phyloP scores from a whole-genome alignment of 2,888 invertebrate species.

The Galeopsomyia nigrocyanea region DNA sequence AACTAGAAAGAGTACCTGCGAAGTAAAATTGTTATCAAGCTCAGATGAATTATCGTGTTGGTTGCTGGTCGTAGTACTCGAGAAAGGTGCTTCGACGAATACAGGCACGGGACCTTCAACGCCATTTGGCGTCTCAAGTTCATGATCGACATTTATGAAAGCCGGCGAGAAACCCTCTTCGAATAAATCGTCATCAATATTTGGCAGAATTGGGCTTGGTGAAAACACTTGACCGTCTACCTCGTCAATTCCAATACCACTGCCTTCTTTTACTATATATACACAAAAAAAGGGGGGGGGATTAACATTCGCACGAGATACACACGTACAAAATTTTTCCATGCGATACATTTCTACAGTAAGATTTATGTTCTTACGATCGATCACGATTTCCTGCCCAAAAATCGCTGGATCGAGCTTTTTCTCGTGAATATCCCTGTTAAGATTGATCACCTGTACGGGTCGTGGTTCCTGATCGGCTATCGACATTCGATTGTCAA shows the following conservation, averaged over 20 bases:
- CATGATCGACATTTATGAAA: conserved; percentile 62
- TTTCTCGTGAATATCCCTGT: neutral
- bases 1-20: neutral
- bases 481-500: conserved; percentile 19
- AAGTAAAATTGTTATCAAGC: too few species aligned
- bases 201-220: conserved; percentile 38
- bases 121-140: conserved; percentile 62
- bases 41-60: neutral
- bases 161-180: conserved; percentile 50
- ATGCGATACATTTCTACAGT: neutral
- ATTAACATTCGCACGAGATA: neutral
- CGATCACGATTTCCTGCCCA: neutral
- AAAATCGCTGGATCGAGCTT: conserved; percentile 33
- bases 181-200: conserved; percentile 47
- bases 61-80: neutral
- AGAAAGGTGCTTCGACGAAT: conserved; percentile 57
- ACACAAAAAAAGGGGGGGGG: neutral
- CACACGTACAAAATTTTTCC: neutral
- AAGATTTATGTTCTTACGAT: too few species aligned
- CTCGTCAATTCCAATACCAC: conserved; percentile 20
- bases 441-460: conserved; percentile 1
- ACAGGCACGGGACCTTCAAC: conserved; percentile 62
- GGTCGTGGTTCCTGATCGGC: neutral
- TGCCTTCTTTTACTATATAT: conserved; percentile 26
- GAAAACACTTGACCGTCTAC: conserved; percentile 22